These are phyloP conservation scores for Drosophila insularis DNA, from an alignment of 1,140 invertebrate genomes.

Conservation along the genomic window DNA sequence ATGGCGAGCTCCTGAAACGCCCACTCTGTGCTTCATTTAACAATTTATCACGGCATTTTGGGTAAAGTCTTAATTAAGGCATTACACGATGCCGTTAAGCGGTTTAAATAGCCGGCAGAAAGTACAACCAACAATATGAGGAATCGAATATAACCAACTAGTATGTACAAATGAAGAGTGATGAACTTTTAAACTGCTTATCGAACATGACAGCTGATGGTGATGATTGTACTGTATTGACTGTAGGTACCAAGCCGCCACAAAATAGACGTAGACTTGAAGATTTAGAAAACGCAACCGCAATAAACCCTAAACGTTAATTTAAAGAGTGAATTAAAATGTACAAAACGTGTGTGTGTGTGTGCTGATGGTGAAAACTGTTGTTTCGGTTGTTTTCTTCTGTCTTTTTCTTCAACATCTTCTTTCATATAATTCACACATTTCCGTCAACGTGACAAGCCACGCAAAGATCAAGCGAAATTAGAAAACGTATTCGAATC, in stretches of 20 bases:
- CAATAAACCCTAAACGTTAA: slow-evolving; percentile 45
- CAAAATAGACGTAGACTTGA: slow-evolving; percentile 40
- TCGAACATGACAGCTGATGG: slow-evolving; percentile 36
- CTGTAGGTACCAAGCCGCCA: not conserved
- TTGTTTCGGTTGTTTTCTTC: not conserved
- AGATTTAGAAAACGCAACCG: slow-evolving; percentile 27
- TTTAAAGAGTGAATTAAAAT: slow-evolving; percentile 33
- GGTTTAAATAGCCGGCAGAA: slow-evolving; percentile 27
- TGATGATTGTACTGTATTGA: slow-evolving; percentile 11
- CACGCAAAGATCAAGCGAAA: slow-evolving; percentile 34
- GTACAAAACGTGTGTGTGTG: not conserved
- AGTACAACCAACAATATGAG: slow-evolving; percentile 30
- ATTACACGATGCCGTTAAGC: slow-evolving; percentile 46
- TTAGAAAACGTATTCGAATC: slow-evolving; percentile 58
- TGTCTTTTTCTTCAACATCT: not conserved
- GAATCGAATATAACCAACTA: not conserved
- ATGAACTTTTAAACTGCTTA: slow-evolving; percentile 65
- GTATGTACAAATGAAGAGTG: not conserved
- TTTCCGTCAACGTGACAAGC: slow-evolving; percentile 66
- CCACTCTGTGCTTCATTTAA: slow-evolving; percentile 38
- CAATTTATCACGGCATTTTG: slow-evolving; percentile 46
- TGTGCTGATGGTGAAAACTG: slow-evolving; percentile 48
- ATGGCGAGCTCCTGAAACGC: slow-evolving; percentile 14
- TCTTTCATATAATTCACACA: slow-evolving; percentile 64
- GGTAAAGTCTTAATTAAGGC: slow-evolving; percentile 54